Percentiles rank a stretch among this genome's conserved stretches.
Conservation (phyloP, 2,888 invertebrate species). For the Caenorhabditis virilis region DNA sequence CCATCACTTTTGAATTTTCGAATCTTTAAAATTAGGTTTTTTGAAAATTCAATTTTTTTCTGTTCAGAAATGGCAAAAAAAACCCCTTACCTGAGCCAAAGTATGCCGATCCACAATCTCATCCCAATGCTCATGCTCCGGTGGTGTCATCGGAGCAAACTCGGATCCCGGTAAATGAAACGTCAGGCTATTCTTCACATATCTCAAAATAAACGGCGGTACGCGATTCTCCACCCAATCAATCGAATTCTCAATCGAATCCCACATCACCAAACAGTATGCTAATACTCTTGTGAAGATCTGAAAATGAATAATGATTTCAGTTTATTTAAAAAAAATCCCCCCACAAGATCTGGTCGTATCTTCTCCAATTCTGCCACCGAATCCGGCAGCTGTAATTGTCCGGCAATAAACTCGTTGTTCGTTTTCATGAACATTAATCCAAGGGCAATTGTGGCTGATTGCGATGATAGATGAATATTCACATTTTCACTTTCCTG, state of each 20-base stretch:
- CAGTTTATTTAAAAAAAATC: not conserved
- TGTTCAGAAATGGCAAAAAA: no score
- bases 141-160: constrained; percentile 5
- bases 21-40: no score
- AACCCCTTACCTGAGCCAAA: constrained; percentile 54
- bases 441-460: constrained; percentile 90
- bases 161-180: constrained; percentile 21
- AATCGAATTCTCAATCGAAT: constrained; percentile 43
- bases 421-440: constrained; percentile 86
- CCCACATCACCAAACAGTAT: constrained; percentile 54
- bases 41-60: no score
- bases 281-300: constrained; percentile 56
- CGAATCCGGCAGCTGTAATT: constrained; percentile 88
- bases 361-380: constrained; percentile 88
- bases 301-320: constrained; percentile 9
- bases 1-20: no score
- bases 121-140: constrained; percentile 47
- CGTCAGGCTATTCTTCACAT: constrained; percentile 1
- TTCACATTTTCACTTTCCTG: constrained; percentile 78
- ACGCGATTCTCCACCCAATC: constrained; percentile 53
- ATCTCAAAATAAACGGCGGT: constrained; percentile 14
- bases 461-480: constrained; percentile 92
- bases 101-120: constrained; percentile 49
- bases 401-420: constrained; percentile 83
- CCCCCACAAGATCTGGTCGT: constrained; percentile 30